Base-by-base conservation (phyloP, 2,113 vertebrate species). In the Chaenocephalus aceratus region DNA sequence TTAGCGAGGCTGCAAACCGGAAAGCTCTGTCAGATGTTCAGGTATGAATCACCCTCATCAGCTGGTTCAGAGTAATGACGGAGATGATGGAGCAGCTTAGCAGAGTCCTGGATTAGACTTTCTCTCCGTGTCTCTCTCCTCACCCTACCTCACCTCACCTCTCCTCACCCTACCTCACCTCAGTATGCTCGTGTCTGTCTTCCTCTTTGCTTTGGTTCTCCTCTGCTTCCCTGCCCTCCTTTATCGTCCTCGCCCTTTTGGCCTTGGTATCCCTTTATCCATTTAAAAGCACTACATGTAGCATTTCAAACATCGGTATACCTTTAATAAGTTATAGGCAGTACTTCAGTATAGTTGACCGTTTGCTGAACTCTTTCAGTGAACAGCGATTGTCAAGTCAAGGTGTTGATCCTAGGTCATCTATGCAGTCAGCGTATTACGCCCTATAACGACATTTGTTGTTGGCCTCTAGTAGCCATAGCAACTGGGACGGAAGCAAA, bases 81-180 rank as follows among this genome's bases (percentile, higher is more conserved):
- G 71, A 87, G 72, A 87, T 90, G 80, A 90, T 84, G 56, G 57
- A 85, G 54, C 66, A 83, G 86, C 65, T 84, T 72, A 82, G 69
- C 18, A 13, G 76, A 84, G 75, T 60, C 78, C 61, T 41, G 68
- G 81, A 88, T 86, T 79, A 87, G 64, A 79, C 79, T 71, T 46
- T 66, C 75, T 77, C 57, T 73, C 45, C 9, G 61, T n/a, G n/a
- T 60, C 57, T 61, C 68, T 75, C 68, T 26, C 57, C 53, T 13
- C 48, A 14, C 30, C 30, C 3, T 4, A 30, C 30, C 30, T 4
- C 3, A 41, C 6, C 36, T 75, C 79, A 67, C 15, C 21, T 21
- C 21, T n/a, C n/a, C n/a, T n/a, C n/a, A n/a, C n/a, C n/a, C n/a
- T n/a, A 18, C 30, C 30, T 3, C 4, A 30, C 30, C 69, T 65